phyloP scores from a whole-genome alignment of 1,140 invertebrate genomes.

The Piezodorus guildinii region DNA sequence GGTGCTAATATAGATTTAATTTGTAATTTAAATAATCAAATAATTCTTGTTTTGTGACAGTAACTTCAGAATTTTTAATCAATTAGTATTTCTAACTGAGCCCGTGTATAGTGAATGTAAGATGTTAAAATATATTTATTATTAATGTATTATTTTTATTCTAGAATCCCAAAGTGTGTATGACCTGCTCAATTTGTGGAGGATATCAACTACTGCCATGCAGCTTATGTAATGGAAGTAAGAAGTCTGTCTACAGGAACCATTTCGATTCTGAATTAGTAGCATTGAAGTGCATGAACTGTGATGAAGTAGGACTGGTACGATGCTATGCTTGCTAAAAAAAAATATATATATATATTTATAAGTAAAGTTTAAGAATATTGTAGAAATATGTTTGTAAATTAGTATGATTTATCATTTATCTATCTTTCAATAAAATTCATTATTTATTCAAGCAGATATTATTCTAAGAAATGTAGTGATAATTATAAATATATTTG shows the following conservation, averaged over 20 bases:
- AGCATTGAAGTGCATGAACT: conserved; percentile 91
- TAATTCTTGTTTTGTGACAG: no score
- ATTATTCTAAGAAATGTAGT: no score
- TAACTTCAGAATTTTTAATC: no score
- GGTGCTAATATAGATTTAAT: no score
- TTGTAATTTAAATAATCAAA: no score
- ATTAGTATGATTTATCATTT: no score
- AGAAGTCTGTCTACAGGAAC: conserved; percentile 87
- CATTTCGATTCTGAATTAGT: conserved; percentile 88
- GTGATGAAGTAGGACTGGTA: conserved; percentile 85
- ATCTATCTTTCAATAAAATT: no score
- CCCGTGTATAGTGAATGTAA: no score
- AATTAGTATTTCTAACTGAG: neutral
- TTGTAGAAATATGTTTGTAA: no score
- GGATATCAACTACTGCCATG: conserved; percentile 83
- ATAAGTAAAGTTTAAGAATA: neutral
- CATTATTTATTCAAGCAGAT: no score
- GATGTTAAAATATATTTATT: no score
- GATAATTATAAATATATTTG: no score
- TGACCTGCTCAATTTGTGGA: conserved; percentile 75
- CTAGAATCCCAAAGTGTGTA: conserved; percentile 63
- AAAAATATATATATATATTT: conserved; percentile 17
- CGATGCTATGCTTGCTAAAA: conserved; percentile 64
- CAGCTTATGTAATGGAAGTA: conserved; percentile 81
- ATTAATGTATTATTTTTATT: conserved; percentile 34